Percentiles rank a stretch among this genome's conserved stretches.
phyloP scores from a whole-genome alignment of 2,888 invertebrate species.

The Cheilosia vernalis region DNA sequence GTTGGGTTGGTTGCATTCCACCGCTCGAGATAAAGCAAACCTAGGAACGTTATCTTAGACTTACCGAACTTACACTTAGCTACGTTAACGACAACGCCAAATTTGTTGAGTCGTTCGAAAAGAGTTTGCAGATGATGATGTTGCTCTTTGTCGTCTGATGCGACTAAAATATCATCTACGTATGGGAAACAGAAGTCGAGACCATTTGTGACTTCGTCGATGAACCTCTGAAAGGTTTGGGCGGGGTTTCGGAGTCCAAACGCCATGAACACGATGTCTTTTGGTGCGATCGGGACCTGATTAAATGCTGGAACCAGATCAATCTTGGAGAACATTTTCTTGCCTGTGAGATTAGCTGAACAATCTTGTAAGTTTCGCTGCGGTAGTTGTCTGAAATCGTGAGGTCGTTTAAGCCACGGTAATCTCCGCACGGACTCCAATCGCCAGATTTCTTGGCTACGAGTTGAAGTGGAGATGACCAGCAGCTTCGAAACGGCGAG shows the following conservation, averaged over 20 bases:
- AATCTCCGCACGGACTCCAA: constrained; percentile 8
- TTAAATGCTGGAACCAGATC: constrained; percentile 15
- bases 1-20: too few species aligned
- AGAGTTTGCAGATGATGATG: constrained; percentile 13
- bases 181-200: too few species aligned
- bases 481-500: constrained; percentile 10
- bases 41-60: constrained; percentile 17
- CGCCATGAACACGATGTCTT: neutral
- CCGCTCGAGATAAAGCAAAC: too few species aligned
- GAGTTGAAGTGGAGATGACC: constrained; percentile 20
- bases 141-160: neutral
- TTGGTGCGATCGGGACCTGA: constrained; percentile 10
- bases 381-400: constrained; percentile 7
- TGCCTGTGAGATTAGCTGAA: neutral
- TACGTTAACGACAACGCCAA: neutral
- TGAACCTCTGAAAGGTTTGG: neutral
- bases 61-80: constrained; percentile 29
- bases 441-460: constrained; percentile 6
- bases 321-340: neutral
- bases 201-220: neutral
- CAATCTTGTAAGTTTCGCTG: neutral
- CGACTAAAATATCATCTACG: neutral
- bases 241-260: neutral
- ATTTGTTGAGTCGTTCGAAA: constrained; percentile 29
- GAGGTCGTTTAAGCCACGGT: neutral